Percentiles rank a stretch among this genome's conserved stretches.
These are phyloP conservation scores for Oryctes rhinoceros DNA, from an alignment of 1,140 invertebrate species.

Conservation along the genomic window DNA sequence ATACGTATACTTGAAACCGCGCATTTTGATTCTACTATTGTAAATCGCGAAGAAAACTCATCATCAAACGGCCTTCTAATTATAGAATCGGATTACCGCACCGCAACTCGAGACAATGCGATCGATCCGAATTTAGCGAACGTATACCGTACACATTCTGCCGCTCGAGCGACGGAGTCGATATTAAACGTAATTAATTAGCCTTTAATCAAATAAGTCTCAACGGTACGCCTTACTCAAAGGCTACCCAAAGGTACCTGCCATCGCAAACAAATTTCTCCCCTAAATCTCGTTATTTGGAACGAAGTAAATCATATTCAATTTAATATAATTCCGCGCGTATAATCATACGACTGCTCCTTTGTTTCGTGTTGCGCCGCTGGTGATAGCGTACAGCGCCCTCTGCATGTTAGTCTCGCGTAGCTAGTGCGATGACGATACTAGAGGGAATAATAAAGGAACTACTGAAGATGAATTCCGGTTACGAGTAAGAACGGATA, in stretches of 20 bases:
- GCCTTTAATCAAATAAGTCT: not conserved
- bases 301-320: slow-evolving; percentile 1
- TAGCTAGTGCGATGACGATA: too few species aligned
- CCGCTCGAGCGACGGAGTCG: not conserved
- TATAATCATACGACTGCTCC: not conserved
- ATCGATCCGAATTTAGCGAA: not conserved
- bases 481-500: too few species aligned
- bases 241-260: not conserved
- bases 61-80: too few species aligned
- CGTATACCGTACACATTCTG: not conserved
- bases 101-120: too few species aligned
- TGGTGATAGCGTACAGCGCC: not conserved
- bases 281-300: not conserved
- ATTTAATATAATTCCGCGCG: not conserved
- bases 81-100: too few species aligned
- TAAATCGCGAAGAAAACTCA: too few species aligned
- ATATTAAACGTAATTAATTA: not conserved
- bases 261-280: not conserved
- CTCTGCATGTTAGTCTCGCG: not conserved
- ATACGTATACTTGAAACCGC: too few species aligned
- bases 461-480: too few species aligned
- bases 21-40: too few species aligned
- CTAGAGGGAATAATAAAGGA: too few species aligned
- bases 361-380: not conserved
- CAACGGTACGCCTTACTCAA: not conserved